Evolutionary conservation across 1,140 invertebrate species (phyloP).

Genomic region (Eumaeus atala): DNA sequence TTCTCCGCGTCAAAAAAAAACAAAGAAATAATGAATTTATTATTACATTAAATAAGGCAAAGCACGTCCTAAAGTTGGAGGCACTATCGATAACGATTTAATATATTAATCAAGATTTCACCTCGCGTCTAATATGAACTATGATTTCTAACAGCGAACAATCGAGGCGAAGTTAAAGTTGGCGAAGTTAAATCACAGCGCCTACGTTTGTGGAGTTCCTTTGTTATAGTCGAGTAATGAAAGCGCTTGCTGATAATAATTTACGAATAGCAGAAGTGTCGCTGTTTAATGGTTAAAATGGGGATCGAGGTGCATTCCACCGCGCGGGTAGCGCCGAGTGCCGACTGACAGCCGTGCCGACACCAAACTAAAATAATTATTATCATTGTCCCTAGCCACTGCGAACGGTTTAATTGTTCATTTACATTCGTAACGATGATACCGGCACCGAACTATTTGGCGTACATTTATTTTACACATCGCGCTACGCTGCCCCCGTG

Average conservation of each 20-base stretch:
- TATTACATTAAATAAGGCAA: not conserved
- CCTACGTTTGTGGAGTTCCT: constrained; percentile 62
- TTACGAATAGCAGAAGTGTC: constrained; percentile 73
- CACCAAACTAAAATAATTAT: constrained; percentile 74
- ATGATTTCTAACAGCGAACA: constrained; percentile 59
- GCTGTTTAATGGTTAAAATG: constrained; percentile 68
- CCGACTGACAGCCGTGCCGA: constrained; percentile 59
- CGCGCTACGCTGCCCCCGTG: constrained; percentile 44
- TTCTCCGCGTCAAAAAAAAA: too few relatives aligned
- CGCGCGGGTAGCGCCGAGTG: constrained; percentile 39
- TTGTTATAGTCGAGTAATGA: constrained; percentile 70
- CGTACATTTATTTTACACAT: constrained; percentile 60
- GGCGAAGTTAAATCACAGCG: constrained; percentile 64
- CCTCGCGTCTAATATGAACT: constrained; percentile 64
- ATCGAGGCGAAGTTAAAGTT: constrained; percentile 62
- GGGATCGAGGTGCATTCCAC: constrained; percentile 68
- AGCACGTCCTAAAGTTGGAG: constrained; percentile 36
- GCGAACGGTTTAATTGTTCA: constrained; percentile 73
- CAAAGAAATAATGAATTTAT: constrained; percentile 3
- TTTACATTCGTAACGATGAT: constrained; percentile 73
- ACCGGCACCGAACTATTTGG: constrained; percentile 70
- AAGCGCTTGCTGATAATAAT: constrained; percentile 71
- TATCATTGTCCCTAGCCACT: constrained; percentile 69
- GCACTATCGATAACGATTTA: constrained; percentile 54
- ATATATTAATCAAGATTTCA: constrained; percentile 73